Evolutionary conservation across 2,113 vertebrate species (phyloP).

Genomic region (Holacanthus passer): DNA sequence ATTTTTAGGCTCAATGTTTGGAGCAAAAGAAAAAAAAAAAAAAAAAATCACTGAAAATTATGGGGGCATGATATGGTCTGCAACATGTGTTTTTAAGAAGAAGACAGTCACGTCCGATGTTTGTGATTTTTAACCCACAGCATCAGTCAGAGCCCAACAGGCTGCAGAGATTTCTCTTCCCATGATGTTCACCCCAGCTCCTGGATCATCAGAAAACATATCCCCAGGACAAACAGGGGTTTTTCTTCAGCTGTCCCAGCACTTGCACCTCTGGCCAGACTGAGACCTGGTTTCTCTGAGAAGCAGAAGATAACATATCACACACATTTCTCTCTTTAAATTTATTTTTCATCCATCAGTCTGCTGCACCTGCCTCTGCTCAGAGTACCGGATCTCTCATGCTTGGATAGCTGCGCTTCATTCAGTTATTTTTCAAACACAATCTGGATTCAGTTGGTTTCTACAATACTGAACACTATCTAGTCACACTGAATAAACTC

Average conservation of each 20-base stretch:
- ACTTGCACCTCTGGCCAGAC: conserved; percentile 18
- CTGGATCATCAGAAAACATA: conserved; percentile 45
- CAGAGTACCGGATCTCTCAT: conserved; percentile 28
- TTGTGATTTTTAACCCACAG: neutral
- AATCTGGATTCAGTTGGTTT: neutral
- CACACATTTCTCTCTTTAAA: neutral
- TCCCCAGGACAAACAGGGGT: conserved; percentile 33
- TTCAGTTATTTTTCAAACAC: too few species aligned
- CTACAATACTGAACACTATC: neutral
- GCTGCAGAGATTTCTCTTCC: neutral
- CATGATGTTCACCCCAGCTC: conserved; percentile 7
- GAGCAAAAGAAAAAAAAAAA: too few species aligned
- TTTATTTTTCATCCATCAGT: neutral
- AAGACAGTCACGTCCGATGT: neutral
- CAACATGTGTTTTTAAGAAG: neutral
- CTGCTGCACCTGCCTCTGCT: conserved; percentile 31
- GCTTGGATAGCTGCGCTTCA: neutral
- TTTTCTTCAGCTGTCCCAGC: conserved; percentile 19
- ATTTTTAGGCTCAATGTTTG: neutral
- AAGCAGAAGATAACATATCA: conserved; percentile 1
- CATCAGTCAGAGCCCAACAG: neutral
- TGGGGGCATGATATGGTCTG: too few species aligned
- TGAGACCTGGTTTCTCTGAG: conserved; percentile 23
- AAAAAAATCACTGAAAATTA: too few species aligned
- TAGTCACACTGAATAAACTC: neutral